Percentiles rank a stretch among this genome's conserved stretches.
Conservation (phyloP, 2,113 vertebrate species). For the Thalassarche chlororhynchos region DNA sequence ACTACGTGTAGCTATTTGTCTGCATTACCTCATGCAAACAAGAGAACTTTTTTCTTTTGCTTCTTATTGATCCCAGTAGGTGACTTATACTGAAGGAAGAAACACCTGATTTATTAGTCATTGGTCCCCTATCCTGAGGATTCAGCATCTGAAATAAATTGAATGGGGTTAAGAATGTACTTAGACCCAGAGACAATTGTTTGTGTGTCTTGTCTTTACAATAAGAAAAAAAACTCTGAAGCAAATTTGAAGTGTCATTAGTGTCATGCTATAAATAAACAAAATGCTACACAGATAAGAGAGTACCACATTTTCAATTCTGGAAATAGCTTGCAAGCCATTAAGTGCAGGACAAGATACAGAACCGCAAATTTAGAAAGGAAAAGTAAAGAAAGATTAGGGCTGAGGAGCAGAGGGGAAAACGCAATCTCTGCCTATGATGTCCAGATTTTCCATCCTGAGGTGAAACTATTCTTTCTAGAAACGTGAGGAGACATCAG, state of each 20-base stretch:
- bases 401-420: background rate
- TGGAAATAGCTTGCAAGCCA: background rate
- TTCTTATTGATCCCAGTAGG: slow-evolving; percentile 37
- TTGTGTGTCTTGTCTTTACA: background rate
- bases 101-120: slow-evolving; percentile 44
- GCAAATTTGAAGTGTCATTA: slow-evolving; percentile 7
- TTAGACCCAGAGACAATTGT: background rate
- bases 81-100: slow-evolving; percentile 1
- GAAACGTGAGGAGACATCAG: background rate
- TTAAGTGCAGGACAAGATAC: background rate
- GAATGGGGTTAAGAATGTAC: background rate
- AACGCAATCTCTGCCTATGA: background rate
- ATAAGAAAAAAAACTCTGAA: background rate
- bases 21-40: background rate
- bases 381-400: background rate
- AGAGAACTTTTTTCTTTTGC: background rate
- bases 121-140: background rate
- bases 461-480: background rate
- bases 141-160: slow-evolving; percentile 34
- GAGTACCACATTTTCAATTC: background rate
- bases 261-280: slow-evolving; percentile 6
- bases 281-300: background rate
- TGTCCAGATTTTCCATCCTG: background rate
- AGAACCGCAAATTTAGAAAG: background rate
- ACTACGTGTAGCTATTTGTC: background rate